Base-by-base conservation (phyloP, 2,888 invertebrate genomes). In the Muscina levida region DNA sequence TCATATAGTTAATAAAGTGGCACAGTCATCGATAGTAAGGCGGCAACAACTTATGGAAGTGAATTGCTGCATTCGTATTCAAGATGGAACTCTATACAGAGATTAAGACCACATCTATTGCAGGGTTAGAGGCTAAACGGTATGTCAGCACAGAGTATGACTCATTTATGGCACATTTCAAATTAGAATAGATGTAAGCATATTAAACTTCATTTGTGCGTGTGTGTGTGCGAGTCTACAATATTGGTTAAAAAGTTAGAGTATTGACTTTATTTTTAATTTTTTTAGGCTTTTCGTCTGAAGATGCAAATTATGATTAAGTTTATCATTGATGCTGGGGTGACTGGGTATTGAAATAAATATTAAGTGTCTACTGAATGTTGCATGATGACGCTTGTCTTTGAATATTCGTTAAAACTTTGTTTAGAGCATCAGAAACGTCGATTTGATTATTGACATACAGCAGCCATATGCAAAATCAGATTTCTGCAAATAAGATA, bases 281-380 rank as follows among this genome's bases (percentile, higher is more conserved):
- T 53, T 24, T 53, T 22, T 53, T 53, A 2, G n/a, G 62, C 51
- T 19, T n/a, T n/a, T 17, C 51, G 11, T 51, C 17, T 51, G 17
- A 19, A 51, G 62, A 62, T 62, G 22, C 13, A 42, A 62, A 42
- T 62, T 62, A 42, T 37, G 62, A 62, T 62, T 62, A 62, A 62
- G 19, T 19, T 42, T 6, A 59, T 17, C 37, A n/a, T n/a, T n/a
- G n/a, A n/a, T n/a, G n/a, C n/a, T n/a, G n/a, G n/a, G n/a, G n/a
- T n/a, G n/a, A n/a, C n/a, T n/a, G n/a, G n/a, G n/a, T n/a, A n/a
- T 31, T 31, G 31, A 3, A 31, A 31, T 8, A 31, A 46, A 5
- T n/a, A 46, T 2, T 17, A 15, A 5, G 46, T 15, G 46, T 46
- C 46, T 46, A 11, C 22, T 53, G 22, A 24, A 10, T 22, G 22